Percentiles rank a stretch among this genome's conserved stretches.
Conservation (phyloP, 2,888 invertebrate genomes). For the Acanthosepion lycidas region DNA sequence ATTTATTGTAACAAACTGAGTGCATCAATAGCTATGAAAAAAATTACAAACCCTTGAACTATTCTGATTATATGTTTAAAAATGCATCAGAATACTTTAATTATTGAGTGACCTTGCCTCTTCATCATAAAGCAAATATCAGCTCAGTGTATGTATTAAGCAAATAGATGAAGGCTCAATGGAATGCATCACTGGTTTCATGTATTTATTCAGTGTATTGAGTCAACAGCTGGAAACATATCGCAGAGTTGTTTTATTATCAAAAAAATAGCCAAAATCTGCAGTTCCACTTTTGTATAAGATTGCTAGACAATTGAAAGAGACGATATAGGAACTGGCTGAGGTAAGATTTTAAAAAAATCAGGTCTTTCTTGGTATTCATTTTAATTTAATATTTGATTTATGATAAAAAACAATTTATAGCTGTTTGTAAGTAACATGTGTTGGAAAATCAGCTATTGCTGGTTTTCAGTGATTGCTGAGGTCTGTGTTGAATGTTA, state of each 20-base stretch:
- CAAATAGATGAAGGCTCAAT: neutral
- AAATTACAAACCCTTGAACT: neutral
- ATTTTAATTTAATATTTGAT: neutral
- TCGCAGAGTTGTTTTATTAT: neutral
- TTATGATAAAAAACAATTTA: constrained; percentile 14
- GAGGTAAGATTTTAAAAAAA: neutral
- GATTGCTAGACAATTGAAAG: neutral
- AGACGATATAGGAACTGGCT: neutral
- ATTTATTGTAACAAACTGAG: neutral
- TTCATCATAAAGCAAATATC: neutral
- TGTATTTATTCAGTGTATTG: neutral
- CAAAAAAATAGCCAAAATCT: neutral
- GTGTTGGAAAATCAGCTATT: no score
- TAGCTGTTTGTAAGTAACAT: neutral
- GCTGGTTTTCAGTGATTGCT: no score
- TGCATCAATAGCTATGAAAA: neutral
- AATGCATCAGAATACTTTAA: neutral
- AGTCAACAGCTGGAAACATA: constrained; percentile 2
- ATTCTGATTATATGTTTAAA: neutral
- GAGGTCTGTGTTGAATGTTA: no score
- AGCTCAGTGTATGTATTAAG: neutral
- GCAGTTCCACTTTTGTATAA: neutral
- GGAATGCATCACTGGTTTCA: neutral
- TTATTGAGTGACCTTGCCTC: neutral
- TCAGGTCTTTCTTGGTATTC: neutral